Conservation (phyloP, 2,888 invertebrate species). For the Zootermopsis nevadensis region DNA sequence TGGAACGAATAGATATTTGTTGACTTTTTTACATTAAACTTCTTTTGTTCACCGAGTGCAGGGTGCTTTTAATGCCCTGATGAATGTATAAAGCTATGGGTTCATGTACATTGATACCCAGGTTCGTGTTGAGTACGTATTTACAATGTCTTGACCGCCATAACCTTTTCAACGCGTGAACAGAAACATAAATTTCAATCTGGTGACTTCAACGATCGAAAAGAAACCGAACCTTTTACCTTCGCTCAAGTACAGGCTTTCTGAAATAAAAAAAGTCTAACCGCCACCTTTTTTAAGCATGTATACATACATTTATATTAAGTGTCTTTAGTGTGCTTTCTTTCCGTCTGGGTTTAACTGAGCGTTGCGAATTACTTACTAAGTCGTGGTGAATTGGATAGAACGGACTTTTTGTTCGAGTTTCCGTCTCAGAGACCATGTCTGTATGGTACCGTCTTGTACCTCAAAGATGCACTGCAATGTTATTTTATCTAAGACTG, state of each 20-base stretch:
- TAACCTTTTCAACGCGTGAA: background rate
- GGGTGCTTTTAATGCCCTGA: background rate
- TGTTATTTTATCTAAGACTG: no score
- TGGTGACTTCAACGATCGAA: conserved; percentile 24
- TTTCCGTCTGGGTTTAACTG: conserved; percentile 33
- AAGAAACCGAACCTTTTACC: background rate
- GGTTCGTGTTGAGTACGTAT: background rate
- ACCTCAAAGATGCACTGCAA: no score
- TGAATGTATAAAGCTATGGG: background rate
- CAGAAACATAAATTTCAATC: background rate
- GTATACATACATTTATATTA: background rate
- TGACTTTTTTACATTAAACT: background rate
- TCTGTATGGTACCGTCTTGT: background rate
- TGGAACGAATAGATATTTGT: background rate
- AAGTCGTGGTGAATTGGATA: conserved; percentile 15
- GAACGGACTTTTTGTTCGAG: background rate
- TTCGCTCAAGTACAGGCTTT: background rate
- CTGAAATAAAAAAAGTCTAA: background rate
- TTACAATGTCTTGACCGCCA: conserved; percentile 13
- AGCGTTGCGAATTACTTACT: conserved; percentile 37
- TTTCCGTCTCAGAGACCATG: background rate
- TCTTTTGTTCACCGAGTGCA: background rate
- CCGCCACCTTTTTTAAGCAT: background rate
- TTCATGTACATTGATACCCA: background rate
- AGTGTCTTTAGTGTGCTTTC: background rate